Evolutionary conservation across 2,888 invertebrate species (phyloP).

Genomic region (Yponomeuta plumbellus): DNA sequence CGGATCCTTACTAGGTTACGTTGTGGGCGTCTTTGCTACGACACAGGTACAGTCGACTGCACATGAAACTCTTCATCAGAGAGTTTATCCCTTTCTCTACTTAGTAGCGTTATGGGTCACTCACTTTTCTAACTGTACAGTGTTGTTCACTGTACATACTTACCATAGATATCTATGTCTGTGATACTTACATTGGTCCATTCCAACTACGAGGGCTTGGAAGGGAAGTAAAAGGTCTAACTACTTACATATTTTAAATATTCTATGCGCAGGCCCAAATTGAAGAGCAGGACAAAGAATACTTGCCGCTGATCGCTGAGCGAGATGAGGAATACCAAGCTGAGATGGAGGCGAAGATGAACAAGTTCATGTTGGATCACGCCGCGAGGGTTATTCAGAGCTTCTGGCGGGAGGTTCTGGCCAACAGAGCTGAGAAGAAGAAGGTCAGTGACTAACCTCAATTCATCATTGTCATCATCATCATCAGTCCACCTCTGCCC

Average conservation of each 20-base stretch:
- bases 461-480: no score
- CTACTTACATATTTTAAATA: neutral
- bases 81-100: no score
- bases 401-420: slow-evolving; percentile 59
- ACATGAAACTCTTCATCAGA: no score
- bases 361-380: slow-evolving; percentile 56
- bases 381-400: slow-evolving; percentile 61
- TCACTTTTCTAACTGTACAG: no score
- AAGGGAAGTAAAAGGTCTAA: neutral
- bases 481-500: no score
- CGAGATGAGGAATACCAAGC: slow-evolving; percentile 73
- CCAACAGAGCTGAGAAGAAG: slow-evolving; percentile 59
- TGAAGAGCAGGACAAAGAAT: slow-evolving; percentile 69
- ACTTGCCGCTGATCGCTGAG: slow-evolving; percentile 74
- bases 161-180: no score
- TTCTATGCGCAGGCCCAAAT: slow-evolving; percentile 46
- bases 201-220: neutral
- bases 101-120: no score
- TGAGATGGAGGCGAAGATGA: slow-evolving; percentile 70
- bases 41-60: no score
- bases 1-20: no score
- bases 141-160: no score
- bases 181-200: no score
- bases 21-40: no score
- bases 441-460: slow-evolving; percentile 39